Percentiles rank a stretch among this genome's conserved stretches.
These are phyloP conservation scores for Pseudochromis fuscus DNA, from an alignment of 2,797 vertebrate genomes.

Conservation along the genomic window DNA sequence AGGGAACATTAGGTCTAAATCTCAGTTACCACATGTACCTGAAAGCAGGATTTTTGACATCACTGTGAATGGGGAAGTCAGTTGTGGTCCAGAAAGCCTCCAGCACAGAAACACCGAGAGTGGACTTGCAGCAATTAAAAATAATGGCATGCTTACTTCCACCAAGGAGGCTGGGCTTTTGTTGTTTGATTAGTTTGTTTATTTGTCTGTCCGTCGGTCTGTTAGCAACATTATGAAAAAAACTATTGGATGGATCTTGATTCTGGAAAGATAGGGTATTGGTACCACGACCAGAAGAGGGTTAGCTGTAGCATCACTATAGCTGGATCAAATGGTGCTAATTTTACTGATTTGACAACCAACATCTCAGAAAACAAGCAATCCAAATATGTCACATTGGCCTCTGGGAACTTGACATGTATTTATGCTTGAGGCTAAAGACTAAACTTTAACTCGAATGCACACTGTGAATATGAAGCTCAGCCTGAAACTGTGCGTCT, in stretches of 20 bases:
- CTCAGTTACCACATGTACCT: too few relatives aligned
- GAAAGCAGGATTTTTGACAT: neutral
- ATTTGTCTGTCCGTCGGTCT: too few relatives aligned
- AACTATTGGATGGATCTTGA: too few relatives aligned
- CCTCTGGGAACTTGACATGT: neutral
- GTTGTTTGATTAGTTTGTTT: too few relatives aligned
- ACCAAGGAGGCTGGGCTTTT: too few relatives aligned
- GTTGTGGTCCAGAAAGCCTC: neutral
- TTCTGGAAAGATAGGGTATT: too few relatives aligned
- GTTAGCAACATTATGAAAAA: too few relatives aligned
- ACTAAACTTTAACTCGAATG: neutral
- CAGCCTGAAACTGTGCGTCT: neutral
- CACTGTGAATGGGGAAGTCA: neutral
- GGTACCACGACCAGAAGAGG: too few relatives aligned
- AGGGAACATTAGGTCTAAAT: too few relatives aligned
- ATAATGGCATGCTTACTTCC: too few relatives aligned
- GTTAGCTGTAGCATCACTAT: too few relatives aligned
- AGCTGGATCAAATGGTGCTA: neutral
- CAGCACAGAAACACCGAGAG: neutral
- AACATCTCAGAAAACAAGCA: neutral
- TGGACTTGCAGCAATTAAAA: neutral
- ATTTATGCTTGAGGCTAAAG: neutral
- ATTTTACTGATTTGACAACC: neutral
- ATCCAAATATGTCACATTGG: neutral
- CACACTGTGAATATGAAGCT: neutral